Conservation (phyloP, 2,113 vertebrate species). For the Sander lucioperca region DNA sequence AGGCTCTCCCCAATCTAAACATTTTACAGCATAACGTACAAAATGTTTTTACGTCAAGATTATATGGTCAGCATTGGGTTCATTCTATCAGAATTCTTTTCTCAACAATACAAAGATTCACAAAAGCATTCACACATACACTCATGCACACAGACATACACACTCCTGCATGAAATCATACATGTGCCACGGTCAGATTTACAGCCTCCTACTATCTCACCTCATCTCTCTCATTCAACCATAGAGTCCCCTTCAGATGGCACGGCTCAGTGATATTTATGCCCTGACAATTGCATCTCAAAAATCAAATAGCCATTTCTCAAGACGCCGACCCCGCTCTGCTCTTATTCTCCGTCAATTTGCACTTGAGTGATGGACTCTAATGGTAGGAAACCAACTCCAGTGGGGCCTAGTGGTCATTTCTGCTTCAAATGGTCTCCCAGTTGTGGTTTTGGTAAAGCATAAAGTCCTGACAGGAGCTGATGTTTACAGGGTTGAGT, state of each 20-base stretch:
- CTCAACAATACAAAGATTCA: conserved; percentile 14
- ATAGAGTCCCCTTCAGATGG: conserved; percentile 44
- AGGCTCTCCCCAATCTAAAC: conserved; percentile 23
- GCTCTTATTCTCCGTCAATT: conserved; percentile 67
- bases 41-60: conserved; percentile 39
- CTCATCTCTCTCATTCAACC: conserved; percentile 70
- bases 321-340: conserved; percentile 55
- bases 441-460: conserved; percentile 70
- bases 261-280: conserved; percentile 77
- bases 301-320: conserved; percentile 71
- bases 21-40: conserved; percentile 10
- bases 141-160: conserved; percentile 1
- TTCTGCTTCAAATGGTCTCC: conserved; percentile 59
- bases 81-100: conserved; percentile 23
- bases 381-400: conserved; percentile 68
- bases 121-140: conserved; percentile 1
- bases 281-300: conserved; percentile 74
- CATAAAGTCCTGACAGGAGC: conserved; percentile 64
- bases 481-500: conserved; percentile 72
- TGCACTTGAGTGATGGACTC: conserved; percentile 66
- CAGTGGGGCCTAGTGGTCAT: conserved; percentile 54
- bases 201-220: conserved; percentile 68
- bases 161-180: conserved; percentile 58
- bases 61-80: conserved; percentile 28
- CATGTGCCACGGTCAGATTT: conserved; percentile 66